These are phyloP conservation scores for Propithecus coquereli DNA, from an alignment of 2,113 vertebrate species.

Conservation along the genomic window DNA sequence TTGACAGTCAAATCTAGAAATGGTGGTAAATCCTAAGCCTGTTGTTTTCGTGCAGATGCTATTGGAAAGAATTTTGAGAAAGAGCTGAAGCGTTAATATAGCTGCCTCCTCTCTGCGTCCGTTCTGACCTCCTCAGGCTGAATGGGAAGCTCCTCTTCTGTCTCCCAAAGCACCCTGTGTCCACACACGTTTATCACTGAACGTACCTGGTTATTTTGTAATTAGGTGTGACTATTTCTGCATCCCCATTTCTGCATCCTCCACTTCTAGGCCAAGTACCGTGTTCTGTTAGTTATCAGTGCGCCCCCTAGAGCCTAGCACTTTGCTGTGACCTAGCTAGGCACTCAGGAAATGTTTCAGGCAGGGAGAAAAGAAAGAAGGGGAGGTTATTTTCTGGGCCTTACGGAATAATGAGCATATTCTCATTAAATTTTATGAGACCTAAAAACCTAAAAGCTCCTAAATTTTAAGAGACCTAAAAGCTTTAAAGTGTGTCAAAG, in stretches of 20 bases:
- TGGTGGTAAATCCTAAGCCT: background rate
- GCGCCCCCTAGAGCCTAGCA: background rate
- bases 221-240: background rate
- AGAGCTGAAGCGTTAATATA: background rate
- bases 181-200: background rate
- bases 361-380: background rate
- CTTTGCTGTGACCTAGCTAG: background rate
- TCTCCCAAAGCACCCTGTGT: background rate
- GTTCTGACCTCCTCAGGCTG: background rate
- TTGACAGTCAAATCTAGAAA: background rate
- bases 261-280: background rate
- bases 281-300: background rate
- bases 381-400: background rate
- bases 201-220: background rate
- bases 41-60: background rate
- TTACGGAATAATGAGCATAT: background rate
- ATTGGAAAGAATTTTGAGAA: background rate
- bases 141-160: background rate
- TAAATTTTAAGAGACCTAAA: background rate
- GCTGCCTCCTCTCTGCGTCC: background rate
- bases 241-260: too few relatives aligned
- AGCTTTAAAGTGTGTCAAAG: background rate
- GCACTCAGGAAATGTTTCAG: background rate
- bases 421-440: slow-evolving; percentile 9
- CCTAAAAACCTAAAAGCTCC: background rate